Base-by-base conservation (phyloP, 2,797 vertebrate genomes). In the Coreius guichenoti region DNA sequence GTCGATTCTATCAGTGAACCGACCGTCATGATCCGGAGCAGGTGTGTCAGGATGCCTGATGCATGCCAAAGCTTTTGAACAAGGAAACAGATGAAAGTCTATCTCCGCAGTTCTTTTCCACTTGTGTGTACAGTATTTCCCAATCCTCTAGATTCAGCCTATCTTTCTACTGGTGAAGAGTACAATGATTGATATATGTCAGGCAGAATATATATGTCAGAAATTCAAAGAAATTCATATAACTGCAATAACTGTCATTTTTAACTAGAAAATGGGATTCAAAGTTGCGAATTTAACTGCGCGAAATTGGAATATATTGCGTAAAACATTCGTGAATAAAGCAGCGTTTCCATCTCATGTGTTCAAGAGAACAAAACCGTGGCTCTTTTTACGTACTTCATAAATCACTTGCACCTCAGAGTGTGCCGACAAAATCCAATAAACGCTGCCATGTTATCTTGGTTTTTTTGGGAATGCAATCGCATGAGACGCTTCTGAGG, bases 41-140 rank as follows among this genome's bases (percentile, higher is more conserved):
- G 5, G 54, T 47, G 39, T 72, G 26, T 82, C 81, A 33, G 68
- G 69, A 63, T 3, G 45, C 77, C 61, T 84, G 82, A 84, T 43
- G 82, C 82, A 84, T 43, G 16, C 17, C 45, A 21, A 68, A 29
- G 17, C 16, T 54, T 68, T 84, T 84, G 61, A 73, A 11, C 47
- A 49, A 56, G 33, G 16, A 77, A 68, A 19, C 26, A 3, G 73
- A 77, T 73, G 69, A 72, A 84, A 84, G 45, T 65, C 61, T 75
- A 29, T 63, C 39, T 17, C 19, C 5, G 1, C 69, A n/a, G 26
- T 61, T 82, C 2, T 33, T 45, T 49, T 45, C 12, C 36, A 61
- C 51, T 23, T 19, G 4, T 3, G 5, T 8, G 8, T 47, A 29
- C 26, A 17, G 45, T 29, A 29, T 47, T 63, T 79, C n/a, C 16